Base-by-base conservation (phyloP, 2,888 invertebrate species). In the Stomorhina lunata region DNA sequence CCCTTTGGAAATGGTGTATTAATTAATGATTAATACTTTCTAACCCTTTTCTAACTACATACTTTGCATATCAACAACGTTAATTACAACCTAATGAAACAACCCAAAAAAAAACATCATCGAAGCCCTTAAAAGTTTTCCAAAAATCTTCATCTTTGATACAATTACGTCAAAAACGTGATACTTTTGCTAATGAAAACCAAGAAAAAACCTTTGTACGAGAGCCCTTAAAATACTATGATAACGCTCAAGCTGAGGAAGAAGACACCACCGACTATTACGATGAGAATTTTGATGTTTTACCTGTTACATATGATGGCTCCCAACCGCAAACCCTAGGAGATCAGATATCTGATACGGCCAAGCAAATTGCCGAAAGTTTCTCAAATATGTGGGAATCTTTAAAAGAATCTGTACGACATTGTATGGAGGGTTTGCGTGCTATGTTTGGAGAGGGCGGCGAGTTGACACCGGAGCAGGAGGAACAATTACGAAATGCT, bases 221-320 rank as follows among this genome's bases (percentile, higher is more conserved):
- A 7, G 22, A n/a, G 3, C 1, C 0, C 20, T 15, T 15, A 17
- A 22, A n/a, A 4, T 34, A 22, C 50, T 27, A 53, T 25, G 72
- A 61, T 1, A 37, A 55, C 29, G 53, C 10, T 34, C 27, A 12
- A 5, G 68, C 50, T 9, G 84, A 83, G 3, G 84, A 84, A 0
- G 7, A 87, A n/a, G 22, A 43, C 15, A 17, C 10, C n/a, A 12
- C 10, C n/a, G 10, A 57, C 9, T 86, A 86, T 37, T 86, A 87
- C 55, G 86, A 90, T 68, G 87, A 88, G 55, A 87, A 88, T 22
- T 85, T 84, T 37, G 85, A 86, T 48, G 85, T 88, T 55, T 84
- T 88, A 17, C 88, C 89, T 0, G 79, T 80, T 12, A 29, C 84
- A 12, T 40, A 55, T 15, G 85, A 73, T 2, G 84, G 83, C 3